phyloP scores from a whole-genome alignment of 1,140 invertebrate genomes.

The Euwallacea fornicatus region DNA sequence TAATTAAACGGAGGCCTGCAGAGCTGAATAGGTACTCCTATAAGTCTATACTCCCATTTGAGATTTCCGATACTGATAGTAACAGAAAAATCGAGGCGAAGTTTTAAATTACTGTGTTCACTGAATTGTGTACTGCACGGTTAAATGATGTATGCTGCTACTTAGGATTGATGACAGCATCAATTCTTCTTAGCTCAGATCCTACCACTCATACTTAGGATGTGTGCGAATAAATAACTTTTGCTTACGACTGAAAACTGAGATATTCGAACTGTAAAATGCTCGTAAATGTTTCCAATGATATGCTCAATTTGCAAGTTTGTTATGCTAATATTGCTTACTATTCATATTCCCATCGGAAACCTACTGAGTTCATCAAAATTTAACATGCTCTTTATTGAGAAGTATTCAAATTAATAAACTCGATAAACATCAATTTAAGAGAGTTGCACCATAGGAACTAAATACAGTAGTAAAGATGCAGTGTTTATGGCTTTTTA shows the following conservation, averaged over 20 bases:
- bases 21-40: conserved; percentile 32
- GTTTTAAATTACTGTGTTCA: conserved; percentile 25
- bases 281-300: not conserved
- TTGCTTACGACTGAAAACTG: too few relatives aligned
- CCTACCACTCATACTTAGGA: too few relatives aligned
- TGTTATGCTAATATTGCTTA: not conserved
- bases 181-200: too few relatives aligned
- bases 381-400: not conserved
- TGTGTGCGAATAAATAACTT: too few relatives aligned
- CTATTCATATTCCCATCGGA: not conserved
- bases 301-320: not conserved
- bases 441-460: not conserved
- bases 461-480: conserved; percentile 1
- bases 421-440: not conserved
- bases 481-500: conserved; percentile 3
- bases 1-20: conserved; percentile 38
- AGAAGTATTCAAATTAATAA: not conserved
- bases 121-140: too few relatives aligned
- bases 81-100: conserved; percentile 25
- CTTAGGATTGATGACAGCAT: too few relatives aligned
- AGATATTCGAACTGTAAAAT: not conserved
- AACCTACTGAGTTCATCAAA: not conserved
- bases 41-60: conserved; percentile 30
- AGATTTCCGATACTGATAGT: conserved; percentile 16
- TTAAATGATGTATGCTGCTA: too few relatives aligned